Percentiles rank a stretch among this genome's conserved stretches.
phyloP scores from a whole-genome alignment of 2,888 invertebrate genomes.

The Melipona bicolor region DNA sequence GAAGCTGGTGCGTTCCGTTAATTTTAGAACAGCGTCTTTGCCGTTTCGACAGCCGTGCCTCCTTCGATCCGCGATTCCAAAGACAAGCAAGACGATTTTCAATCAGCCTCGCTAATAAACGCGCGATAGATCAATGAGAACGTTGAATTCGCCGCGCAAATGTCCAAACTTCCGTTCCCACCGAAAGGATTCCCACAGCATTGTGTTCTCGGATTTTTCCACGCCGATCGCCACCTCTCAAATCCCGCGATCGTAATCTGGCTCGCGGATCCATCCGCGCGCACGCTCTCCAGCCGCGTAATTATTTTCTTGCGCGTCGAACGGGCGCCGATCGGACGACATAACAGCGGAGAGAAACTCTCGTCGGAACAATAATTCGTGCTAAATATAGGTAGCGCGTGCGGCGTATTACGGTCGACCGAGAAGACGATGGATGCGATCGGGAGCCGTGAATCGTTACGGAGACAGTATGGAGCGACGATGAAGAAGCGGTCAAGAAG shows the following conservation, averaged over 20 bases:
- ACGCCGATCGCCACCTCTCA: constrained; percentile 17
- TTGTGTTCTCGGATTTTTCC: constrained; percentile 21
- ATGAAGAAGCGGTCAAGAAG: constrained; percentile 31
- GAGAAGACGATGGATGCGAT: constrained; percentile 28
- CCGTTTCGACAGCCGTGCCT: background rate
- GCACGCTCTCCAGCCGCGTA: constrained; percentile 27
- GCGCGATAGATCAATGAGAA: background rate
- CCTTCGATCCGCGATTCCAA: background rate
- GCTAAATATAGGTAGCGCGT: constrained; percentile 78
- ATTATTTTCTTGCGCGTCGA: constrained; percentile 71
- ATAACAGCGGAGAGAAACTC: constrained; percentile 79
- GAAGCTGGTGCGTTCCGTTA: constrained; percentile 48
- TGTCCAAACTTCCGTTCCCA: constrained; percentile 23
- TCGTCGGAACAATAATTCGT: constrained; percentile 74
- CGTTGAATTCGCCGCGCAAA: background rate
- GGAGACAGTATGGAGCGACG: constrained; percentile 5
- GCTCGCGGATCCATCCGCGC: background rate
- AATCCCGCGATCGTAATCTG: constrained; percentile 31
- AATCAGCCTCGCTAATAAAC: background rate
- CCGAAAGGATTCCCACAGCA: background rate
- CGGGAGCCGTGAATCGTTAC: background rate
- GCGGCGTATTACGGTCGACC: constrained; percentile 61
- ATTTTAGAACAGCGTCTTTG: constrained; percentile 9
- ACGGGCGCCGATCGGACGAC: constrained; percentile 58
- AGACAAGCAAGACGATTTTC: background rate